phyloP scores from a whole-genome alignment of 2,888 invertebrate species.

The Drosophila cognata region DNA sequence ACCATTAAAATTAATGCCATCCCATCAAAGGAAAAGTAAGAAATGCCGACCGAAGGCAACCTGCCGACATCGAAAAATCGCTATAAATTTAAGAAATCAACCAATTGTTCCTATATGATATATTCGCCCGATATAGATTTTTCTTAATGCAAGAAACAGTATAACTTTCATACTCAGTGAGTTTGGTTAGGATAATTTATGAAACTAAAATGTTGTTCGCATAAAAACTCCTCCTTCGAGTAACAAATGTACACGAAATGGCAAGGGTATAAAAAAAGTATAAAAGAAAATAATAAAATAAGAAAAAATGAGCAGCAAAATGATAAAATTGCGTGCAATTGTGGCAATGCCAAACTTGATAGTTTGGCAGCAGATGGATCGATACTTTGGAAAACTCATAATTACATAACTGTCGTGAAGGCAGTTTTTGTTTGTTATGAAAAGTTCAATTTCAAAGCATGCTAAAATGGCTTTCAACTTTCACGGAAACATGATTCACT shows the following conservation, averaged over 20 bases:
- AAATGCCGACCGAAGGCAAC: not conserved
- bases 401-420: constrained; percentile 1
- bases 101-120: not conserved
- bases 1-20: not conserved
- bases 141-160: not conserved
- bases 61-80: not conserved
- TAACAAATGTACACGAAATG: not conserved
- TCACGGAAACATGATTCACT: not conserved
- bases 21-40: not conserved
- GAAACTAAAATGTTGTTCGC: not conserved
- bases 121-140: not conserved
- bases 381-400: constrained; percentile 4
- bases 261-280: not conserved
- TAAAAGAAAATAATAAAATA: not conserved
- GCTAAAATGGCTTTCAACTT: not conserved
- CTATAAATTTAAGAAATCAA: not conserved
- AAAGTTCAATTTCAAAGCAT: not conserved
- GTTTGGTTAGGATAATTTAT: not conserved
- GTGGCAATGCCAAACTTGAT: not conserved
- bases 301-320: not conserved
- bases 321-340: constrained; percentile 10
- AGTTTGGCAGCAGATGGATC: not conserved
- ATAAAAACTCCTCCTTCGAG: not conserved
- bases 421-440: not conserved
- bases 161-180: not conserved